A percentile compares a stretch with the other conserved stretches of the same genome.
phyloP scores from a whole-genome alignment of 2,888 invertebrate genomes.

The Scaptomyza caliginosa region DNA sequence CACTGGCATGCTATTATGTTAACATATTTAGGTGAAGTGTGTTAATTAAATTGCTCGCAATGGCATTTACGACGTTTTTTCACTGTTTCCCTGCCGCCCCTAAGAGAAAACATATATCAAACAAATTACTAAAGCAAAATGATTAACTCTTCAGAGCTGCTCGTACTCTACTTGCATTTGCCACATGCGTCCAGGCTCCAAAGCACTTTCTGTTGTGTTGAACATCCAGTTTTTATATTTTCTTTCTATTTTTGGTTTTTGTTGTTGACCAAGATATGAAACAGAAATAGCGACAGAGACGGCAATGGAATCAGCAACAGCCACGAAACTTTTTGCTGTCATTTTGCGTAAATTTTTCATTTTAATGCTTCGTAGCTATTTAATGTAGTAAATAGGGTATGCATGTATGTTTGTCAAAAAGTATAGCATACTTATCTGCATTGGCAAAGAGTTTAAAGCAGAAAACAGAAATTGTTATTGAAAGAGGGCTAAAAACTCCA shows the following conservation, averaged over 20 bases:
- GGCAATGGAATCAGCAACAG: constrained; percentile 23
- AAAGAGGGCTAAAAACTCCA: neutral
- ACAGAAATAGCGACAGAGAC: constrained; percentile 9
- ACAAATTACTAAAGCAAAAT: constrained; percentile 66
- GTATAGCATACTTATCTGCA: neutral
- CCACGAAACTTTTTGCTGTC: constrained; percentile 70
- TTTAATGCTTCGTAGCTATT: constrained; percentile 29
- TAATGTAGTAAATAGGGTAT: neutral
- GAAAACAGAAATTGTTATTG: too few species aligned
- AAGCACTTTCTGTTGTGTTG: constrained; percentile 32
- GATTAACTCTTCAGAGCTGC: constrained; percentile 60
- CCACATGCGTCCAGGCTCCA: constrained; percentile 40
- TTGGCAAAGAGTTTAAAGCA: too few species aligned
- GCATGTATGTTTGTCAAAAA: neutral
- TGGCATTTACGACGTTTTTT: constrained; percentile 43
- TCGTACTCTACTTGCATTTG: constrained; percentile 5
- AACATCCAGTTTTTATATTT: constrained; percentile 28
- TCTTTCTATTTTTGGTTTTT: constrained; percentile 7
- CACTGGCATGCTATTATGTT: constrained; percentile 8
- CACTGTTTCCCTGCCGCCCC: neutral
- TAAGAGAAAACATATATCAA: constrained; percentile 43
- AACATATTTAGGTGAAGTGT: constrained; percentile 7
- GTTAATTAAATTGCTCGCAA: constrained; percentile 46
- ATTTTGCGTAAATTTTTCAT: constrained; percentile 71
- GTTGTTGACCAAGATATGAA: constrained; percentile 43